Percentiles rank a stretch among this genome's conserved stretches.
These are phyloP conservation scores for Drosophila elegans DNA, from an alignment of 1,140 invertebrate species.

Conservation along the genomic window DNA sequence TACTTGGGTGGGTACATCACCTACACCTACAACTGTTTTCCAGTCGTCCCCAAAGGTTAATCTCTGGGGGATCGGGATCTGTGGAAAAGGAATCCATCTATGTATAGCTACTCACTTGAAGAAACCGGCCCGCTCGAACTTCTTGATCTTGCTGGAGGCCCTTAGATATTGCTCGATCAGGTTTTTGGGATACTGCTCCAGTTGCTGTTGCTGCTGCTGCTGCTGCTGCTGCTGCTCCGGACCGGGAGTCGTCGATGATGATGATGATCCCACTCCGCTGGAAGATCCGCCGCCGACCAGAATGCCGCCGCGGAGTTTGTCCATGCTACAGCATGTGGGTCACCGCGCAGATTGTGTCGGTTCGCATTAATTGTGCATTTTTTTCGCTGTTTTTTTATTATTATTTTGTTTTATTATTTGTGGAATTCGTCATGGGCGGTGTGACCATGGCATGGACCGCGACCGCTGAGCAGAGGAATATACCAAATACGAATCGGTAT, in stretches of 20 bases:
- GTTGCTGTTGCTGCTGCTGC: slow-evolving; percentile 16
- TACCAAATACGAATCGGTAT: neutral
- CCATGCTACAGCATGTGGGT: slow-evolving; percentile 37
- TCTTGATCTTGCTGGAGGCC: slow-evolving; percentile 78
- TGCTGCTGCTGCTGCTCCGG: slow-evolving; percentile 4
- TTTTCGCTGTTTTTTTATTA: slow-evolving; percentile 1
- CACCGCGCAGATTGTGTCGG: neutral
- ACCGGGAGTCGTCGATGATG: neutral
- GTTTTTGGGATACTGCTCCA: slow-evolving; percentile 70
- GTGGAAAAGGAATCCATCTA: neutral
- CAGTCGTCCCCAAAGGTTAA: neutral
- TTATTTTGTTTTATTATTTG: slow-evolving; percentile 1
- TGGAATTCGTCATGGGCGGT: slow-evolving; percentile 6
- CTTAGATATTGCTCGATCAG: slow-evolving; percentile 77
- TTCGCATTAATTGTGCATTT: slow-evolving; percentile 4
- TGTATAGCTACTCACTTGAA: slow-evolving; percentile 74
- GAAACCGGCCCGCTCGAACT: slow-evolving; percentile 78
- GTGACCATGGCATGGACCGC: neutral
- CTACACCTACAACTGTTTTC: neutral
- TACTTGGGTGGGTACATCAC: too few relatives aligned
- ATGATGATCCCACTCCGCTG: neutral
- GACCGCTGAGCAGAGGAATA: neutral
- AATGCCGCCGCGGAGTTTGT: slow-evolving; percentile 47
- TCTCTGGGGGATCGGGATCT: too few relatives aligned
- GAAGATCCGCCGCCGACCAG: slow-evolving; percentile 9